Base-by-base conservation (phyloP, 2,113 vertebrate species). In the Ifrita kowaldi region DNA sequence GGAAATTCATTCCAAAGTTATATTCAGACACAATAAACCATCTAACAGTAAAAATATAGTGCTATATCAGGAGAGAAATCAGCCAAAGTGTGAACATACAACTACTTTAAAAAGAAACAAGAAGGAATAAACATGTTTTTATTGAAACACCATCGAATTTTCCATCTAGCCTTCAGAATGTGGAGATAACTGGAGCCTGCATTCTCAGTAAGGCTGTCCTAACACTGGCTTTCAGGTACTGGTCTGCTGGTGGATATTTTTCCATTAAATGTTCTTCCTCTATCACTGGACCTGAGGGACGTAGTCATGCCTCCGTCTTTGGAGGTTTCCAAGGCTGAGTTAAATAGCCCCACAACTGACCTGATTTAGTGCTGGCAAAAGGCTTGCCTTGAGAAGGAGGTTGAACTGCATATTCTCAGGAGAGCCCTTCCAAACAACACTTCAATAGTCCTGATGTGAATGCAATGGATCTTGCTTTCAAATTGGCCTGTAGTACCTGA, bases 151-250 rank as follows among this genome's bases (percentile, higher is more conserved):
- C 10, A n/a, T 13, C 8, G 52, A 9, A 8, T 46, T 89, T 90
- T 67, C 68, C 35, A 77, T 50, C 16, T 49, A 49, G 15, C 5
- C 44, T 68, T 68, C 47, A 30, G 21, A 56, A 59, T 52, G 33
- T 0, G 8, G 27, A 67, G 50, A 13, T 32, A 70, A 74, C 11
- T 0, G 2, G 42, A 55, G 26, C 8, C 81, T 67, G 9, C 1
- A 1, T 73, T 84, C 52, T 53, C 55, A 33, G 12, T 41, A 28
- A 42, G 37, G n/a, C 37, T 69, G 23, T 70, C 20, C 33, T 77
- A 76, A 39, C 11, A 28, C 13, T 64, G 47, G 9, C 27, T 83
- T 2, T 21, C 41, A 53, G 32, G 13, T 5, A 52, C 23, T 63
- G 37, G 14, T 13, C 55, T 90, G 33, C 33, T 69, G 30, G 26